A percentile compares a stretch with the other conserved stretches of the same genome.
Evolutionary conservation across 2,113 vertebrate species (phyloP).

Genomic region (Pseudonaja textilis): DNA sequence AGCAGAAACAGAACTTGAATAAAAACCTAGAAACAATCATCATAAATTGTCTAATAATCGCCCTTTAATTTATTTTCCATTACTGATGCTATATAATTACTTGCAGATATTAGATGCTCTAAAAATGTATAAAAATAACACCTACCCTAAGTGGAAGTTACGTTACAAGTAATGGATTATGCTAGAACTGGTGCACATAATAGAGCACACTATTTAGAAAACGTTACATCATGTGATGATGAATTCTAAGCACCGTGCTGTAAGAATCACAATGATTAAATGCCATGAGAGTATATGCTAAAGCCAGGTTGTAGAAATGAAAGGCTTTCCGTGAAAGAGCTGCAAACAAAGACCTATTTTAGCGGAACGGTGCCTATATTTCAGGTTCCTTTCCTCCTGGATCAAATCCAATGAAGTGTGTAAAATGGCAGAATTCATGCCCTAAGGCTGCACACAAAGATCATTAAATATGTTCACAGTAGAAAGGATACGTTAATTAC

Average conservation of each 20-base stretch:
- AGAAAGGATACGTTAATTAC: neutral
- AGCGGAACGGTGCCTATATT: neutral
- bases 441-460: constrained; percentile 4
- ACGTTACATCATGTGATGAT: constrained; percentile 35
- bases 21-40: constrained; percentile 43
- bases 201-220: constrained; percentile 56
- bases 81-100: constrained; percentile 56
- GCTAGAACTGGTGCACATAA: constrained; percentile 46
- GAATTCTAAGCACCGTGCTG: constrained; percentile 40
- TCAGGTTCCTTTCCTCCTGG: neutral
- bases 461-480: neutral
- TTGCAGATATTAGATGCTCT: constrained; percentile 52
- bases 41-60: constrained; percentile 46
- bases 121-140: constrained; percentile 57
- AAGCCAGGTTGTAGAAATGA: neutral
- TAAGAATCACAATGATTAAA: constrained; percentile 37
- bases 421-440: neutral
- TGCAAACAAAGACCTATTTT: constrained; percentile 3
- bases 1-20: constrained; percentile 33
- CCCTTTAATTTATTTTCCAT: constrained; percentile 51
- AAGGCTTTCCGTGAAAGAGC: neutral
- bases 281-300: neutral
- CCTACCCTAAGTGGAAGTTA: constrained; percentile 57
- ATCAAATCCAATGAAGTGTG: neutral
- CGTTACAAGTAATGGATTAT: constrained; percentile 46